Evolutionary conservation across 2,888 invertebrate species (phyloP), one percentile per base, ranked within the genome.

Genomic region (Eurytoma californica): DNA sequence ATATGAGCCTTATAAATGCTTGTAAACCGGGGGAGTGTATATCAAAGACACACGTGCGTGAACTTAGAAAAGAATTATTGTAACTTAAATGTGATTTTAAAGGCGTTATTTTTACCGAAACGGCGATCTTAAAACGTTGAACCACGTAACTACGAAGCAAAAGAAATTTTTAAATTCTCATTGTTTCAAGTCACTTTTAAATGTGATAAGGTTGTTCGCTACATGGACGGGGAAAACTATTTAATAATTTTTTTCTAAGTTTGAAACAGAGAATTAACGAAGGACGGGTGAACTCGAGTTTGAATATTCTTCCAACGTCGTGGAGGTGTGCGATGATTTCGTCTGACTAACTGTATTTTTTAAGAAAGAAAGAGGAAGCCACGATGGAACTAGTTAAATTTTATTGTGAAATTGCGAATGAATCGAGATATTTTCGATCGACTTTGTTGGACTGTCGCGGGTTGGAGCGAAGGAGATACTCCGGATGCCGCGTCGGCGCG

Each of bases 391-490:
- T 18, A 30, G n/a, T 65, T 53, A 57, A 20, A 55, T 57, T 57
- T 7, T n/a, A 51, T 61, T 53, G 24, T 73, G 57, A 47, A 73
- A 65, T 67, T 51, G 7, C 30, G 16, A 51, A 1, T 16, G 1
- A 20, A 24, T 49, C 24, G 49, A 66, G 39, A 65, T 69, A 70
- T 79, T 69, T 74, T 65, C 66, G 51, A 70, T 70, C 47, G n/a
- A 74, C 12, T 70, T 57, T 75, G 65, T 74, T 70, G 39, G 18
- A 57, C 58, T 73, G 51, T 68, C 30, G 67, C 55, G 24, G 57
- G 13, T 2, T 24, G 7, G 60, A 49, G 55, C 57, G 73, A 55
- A 18, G 49, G 4, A 49, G 16, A 24, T 12, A 72, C 9, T 18
- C 51, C 58, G 20, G 65, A 63, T 69, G 63, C 24, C 30, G 9